Evolutionary conservation across 2,797 vertebrate genomes (phyloP).

Genomic region (Lacerta viridis): DNA sequence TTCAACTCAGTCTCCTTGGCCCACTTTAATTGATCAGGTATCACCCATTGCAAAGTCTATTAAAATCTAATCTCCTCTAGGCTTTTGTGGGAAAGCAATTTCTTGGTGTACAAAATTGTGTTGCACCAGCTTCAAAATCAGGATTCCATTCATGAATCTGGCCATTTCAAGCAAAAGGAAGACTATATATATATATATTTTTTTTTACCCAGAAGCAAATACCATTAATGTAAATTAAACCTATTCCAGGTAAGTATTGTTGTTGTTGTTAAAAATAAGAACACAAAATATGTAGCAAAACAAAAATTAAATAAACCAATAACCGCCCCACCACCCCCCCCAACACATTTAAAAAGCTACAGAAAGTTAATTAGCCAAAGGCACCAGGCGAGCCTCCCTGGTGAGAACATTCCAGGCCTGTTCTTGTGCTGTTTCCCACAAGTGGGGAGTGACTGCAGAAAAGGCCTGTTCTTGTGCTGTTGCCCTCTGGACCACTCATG

Average conservation of each 20-base stretch:
- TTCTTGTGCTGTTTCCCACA: too few relatives aligned
- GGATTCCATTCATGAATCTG: not conserved
- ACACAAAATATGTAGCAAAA: too few relatives aligned
- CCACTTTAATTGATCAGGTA: not conserved
- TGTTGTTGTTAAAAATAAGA: too few relatives aligned
- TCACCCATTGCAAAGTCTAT: not conserved
- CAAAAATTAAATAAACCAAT: too few relatives aligned
- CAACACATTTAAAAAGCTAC: too few relatives aligned
- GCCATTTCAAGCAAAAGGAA: not conserved
- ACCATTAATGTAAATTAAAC: not conserved
- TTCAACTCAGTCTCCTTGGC: not conserved
- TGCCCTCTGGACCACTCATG: too few relatives aligned
- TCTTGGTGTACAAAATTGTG: not conserved
- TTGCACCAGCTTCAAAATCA: not conserved
- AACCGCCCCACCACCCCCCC: too few relatives aligned
- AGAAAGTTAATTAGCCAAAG: too few relatives aligned
- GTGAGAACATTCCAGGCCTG: too few relatives aligned
- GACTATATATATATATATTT: not conserved
- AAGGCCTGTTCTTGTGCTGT: too few relatives aligned
- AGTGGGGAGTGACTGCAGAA: too few relatives aligned
- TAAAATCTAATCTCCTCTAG: not conserved
- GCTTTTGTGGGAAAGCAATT: conserved; percentile 5
- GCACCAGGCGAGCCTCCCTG: too few relatives aligned
- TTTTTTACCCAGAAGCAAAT: not conserved
- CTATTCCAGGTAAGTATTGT: not conserved